Conservation (phyloP, 2,888 invertebrate genomes). For the Lasioglossum villosulum region DNA sequence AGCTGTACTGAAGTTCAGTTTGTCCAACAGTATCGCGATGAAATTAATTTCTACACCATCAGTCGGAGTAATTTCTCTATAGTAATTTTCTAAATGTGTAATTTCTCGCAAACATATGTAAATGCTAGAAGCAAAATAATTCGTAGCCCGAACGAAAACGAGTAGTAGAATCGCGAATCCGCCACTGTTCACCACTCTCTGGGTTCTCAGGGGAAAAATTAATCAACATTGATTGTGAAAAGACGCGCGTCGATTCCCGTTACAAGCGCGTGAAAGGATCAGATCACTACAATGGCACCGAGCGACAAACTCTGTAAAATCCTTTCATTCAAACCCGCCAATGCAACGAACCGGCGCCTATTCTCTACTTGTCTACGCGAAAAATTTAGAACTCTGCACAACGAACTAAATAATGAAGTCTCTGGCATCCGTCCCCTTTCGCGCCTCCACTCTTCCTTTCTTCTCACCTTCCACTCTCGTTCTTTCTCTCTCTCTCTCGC, state of each 20-base stretch:
- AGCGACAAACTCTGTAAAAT: conserved; percentile 1
- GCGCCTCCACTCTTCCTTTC: background rate
- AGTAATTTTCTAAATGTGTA: too few species aligned
- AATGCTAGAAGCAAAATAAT: background rate
- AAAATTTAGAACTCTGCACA: conserved; percentile 63
- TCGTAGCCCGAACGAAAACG: background rate
- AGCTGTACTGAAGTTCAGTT: background rate
- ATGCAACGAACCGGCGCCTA: conserved; percentile 61
- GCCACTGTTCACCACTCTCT: background rate
- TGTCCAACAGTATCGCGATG: background rate
- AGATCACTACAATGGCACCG: conserved; percentile 14
- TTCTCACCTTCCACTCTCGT: conserved; percentile 18
- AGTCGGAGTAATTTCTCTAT: too few species aligned
- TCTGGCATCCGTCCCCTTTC: conserved; percentile 50
- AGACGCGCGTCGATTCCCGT: conserved; percentile 24
- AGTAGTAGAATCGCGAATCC: background rate
- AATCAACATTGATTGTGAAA: background rate
- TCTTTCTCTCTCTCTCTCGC: background rate
- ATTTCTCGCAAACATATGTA: background rate
- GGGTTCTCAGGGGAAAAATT: background rate
- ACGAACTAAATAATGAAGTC: conserved; percentile 62
- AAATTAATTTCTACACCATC: background rate
- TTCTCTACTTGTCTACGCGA: conserved; percentile 67
- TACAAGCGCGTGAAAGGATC: conserved; percentile 57
- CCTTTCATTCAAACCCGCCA: conserved; percentile 52